phyloP scores from a whole-genome alignment of 2,113 vertebrate species.

The Chrysemys picta region DNA sequence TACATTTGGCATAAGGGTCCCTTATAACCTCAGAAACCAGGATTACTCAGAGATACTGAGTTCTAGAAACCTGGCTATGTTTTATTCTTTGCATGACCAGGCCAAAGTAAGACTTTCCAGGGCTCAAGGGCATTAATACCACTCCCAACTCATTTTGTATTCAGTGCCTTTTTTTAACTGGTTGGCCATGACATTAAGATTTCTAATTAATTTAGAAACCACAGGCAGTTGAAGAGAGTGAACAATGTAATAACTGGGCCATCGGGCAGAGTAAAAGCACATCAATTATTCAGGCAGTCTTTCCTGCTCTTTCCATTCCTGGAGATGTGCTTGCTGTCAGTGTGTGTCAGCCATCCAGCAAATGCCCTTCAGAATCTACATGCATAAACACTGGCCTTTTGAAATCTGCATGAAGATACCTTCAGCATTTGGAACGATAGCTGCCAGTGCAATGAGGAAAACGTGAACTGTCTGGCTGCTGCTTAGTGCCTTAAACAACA shows the following conservation, averaged over 20 bases:
- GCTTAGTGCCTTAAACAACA: rapidly evolving
- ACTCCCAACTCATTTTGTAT: slow-evolving; percentile 30
- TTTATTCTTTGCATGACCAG: background rate
- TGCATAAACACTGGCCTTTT: slow-evolving; percentile 74
- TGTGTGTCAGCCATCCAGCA: slow-evolving; percentile 72
- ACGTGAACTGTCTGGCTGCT: rapidly evolving
- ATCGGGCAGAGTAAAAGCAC: slow-evolving; percentile 68
- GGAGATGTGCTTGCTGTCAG: slow-evolving; percentile 74
- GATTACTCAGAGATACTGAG: background rate
- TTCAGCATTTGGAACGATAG: slow-evolving; percentile 30
- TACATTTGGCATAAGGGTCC: background rate
- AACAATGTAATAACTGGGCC: slow-evolving; percentile 67
- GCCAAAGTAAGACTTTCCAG: background rate
- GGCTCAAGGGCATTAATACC: slow-evolving; percentile 47
- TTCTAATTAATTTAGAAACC: slow-evolving; percentile 77
- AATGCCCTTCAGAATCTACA: slow-evolving; percentile 77
- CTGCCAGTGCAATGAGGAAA: slow-evolving; percentile 36
- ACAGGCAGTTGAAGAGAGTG: slow-evolving; percentile 64
- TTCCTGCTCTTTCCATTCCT: slow-evolving; percentile 70
- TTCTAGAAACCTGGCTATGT: background rate
- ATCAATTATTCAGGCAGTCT: slow-evolving; percentile 76
- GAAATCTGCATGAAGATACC: slow-evolving; percentile 63
- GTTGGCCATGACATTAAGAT: slow-evolving; percentile 64
- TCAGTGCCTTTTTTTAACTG: background rate
- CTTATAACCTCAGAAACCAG: rapidly evolving